Conservation (phyloP, 2,888 invertebrate species). For the Meiosimyza platycephala region DNA sequence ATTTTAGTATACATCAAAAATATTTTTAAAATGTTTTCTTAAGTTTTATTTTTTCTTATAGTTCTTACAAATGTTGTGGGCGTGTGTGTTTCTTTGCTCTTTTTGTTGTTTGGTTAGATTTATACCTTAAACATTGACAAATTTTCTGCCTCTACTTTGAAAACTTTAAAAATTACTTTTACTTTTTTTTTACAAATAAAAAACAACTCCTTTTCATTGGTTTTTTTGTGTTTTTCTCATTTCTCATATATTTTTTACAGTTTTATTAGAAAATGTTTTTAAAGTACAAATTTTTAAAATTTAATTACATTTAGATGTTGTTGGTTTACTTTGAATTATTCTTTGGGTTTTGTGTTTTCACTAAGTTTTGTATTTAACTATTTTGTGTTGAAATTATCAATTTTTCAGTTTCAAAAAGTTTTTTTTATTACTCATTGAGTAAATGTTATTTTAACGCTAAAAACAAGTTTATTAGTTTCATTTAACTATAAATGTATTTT, state of each 20-base stretch:
- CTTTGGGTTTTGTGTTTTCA: slow-evolving; percentile 24
- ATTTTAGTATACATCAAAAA: slow-evolving; percentile 32
- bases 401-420: neutral
- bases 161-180: slow-evolving; percentile 5
- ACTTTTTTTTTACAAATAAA: neutral
- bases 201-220: neutral
- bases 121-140: slow-evolving; percentile 17
- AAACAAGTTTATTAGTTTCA: slow-evolving; percentile 8
- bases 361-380: neutral
- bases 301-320: slow-evolving; percentile 34
- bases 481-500: slow-evolving; percentile 8
- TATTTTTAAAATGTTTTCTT: slow-evolving; percentile 21
- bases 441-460: neutral
- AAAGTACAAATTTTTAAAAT: slow-evolving; percentile 32
- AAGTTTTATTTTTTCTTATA: slow-evolving; percentile 19
- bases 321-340: slow-evolving; percentile 31
- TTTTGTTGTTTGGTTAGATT: neutral
- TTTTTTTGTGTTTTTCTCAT: neutral
- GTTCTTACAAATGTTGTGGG: slow-evolving; percentile 27
- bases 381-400: neutral
- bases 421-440: slow-evolving; percentile 16
- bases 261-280: slow-evolving; percentile 18
- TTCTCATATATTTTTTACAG: neutral
- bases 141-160: slow-evolving; percentile 7
- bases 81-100: neutral